A percentile compares a stretch with the other conserved stretches of the same genome.
Conservation (phyloP, 2,113 vertebrate genomes). For the Haplochromis burtoni region DNA sequence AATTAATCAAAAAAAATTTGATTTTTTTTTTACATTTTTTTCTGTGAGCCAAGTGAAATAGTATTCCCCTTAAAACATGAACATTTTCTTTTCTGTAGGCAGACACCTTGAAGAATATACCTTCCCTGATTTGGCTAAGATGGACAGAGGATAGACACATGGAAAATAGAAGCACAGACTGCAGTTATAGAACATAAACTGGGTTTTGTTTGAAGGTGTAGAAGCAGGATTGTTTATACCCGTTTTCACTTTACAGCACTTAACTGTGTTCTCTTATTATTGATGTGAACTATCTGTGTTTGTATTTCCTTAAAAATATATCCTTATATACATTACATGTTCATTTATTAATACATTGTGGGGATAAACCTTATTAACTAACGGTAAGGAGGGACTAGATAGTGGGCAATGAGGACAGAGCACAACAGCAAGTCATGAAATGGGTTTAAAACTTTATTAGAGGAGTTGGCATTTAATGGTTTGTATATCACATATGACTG, state of each 20-base stretch:
- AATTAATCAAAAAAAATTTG: rapidly evolving
- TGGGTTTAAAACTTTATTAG: not conserved
- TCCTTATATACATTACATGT: not conserved
- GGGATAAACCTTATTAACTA: not conserved
- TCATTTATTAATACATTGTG: not conserved
- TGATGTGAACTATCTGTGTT: not conserved
- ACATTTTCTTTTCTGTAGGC: not conserved
- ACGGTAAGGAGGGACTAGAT: not conserved
- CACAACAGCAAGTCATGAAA: not conserved
- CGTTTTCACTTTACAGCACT: not conserved
- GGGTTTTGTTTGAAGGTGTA: not conserved
- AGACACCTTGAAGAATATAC: not conserved
- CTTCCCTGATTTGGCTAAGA: not conserved
- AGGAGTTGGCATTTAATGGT: not conserved
- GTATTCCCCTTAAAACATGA: not conserved
- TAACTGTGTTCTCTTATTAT: not conserved
- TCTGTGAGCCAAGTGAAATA: not conserved
- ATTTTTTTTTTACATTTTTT: not conserved
- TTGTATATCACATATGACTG: not conserved
- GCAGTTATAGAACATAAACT: not conserved
- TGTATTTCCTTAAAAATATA: not conserved
- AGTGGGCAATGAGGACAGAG: not conserved
- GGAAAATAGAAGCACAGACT: not conserved
- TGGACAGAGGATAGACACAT: not conserved
- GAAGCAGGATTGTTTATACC: not conserved